A percentile compares a stretch with the other conserved stretches of the same genome.
These are phyloP conservation scores for Gulo gulo DNA, from an alignment of 2,113 vertebrate genomes.

Conservation along the genomic window DNA sequence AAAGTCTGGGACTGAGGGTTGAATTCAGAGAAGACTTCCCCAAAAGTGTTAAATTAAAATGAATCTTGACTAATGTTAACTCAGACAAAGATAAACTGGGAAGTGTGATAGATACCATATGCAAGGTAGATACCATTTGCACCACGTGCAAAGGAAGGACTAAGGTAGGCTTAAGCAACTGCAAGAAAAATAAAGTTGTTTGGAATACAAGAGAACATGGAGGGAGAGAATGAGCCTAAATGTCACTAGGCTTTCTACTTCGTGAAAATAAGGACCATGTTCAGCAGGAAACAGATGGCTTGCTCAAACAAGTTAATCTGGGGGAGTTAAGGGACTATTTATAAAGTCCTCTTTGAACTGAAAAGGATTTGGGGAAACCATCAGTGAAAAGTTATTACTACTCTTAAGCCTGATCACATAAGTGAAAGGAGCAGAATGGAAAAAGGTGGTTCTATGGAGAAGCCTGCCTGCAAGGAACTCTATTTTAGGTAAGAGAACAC, in stretches of 20 bases:
- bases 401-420: background rate
- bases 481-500: background rate
- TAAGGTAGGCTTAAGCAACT: background rate
- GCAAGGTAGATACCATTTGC: background rate
- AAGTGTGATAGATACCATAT: background rate
- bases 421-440: background rate
- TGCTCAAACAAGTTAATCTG: background rate
- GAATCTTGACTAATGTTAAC: background rate
- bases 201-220: background rate
- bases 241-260: background rate
- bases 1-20: background rate
- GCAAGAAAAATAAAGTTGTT: background rate
- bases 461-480: background rate
- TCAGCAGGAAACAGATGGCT: background rate
- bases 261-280: background rate
- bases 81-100: background rate
- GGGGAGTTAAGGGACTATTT: background rate
- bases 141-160: background rate
- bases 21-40: background rate
- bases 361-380: background rate
- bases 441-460: background rate
- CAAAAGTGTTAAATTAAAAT: background rate
- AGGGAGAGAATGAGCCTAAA: background rate
- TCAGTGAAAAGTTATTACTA: background rate
- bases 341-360: background rate